Evolutionary conservation across 2,113 vertebrate species (phyloP), one percentile per base, ranked within the genome.

Genomic region (Sceloporus tristichus): DNA sequence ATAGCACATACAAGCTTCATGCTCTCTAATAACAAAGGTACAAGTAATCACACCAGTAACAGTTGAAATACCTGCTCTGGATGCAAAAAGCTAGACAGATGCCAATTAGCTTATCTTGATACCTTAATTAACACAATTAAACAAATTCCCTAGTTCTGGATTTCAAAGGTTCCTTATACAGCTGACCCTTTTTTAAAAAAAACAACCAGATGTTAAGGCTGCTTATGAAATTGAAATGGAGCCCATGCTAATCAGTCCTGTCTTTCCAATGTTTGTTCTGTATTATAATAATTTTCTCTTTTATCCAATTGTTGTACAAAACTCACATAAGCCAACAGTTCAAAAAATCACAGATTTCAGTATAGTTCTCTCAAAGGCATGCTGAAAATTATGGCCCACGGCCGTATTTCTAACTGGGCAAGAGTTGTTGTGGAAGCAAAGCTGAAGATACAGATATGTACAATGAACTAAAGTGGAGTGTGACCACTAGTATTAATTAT

Each of bases 341-440:
- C 9, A 65, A 38, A 38, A 65, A 38, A 9, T 83, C 79, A 87
- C 68, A 86, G 54, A 40, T 92, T 91, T 82, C 88, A 66, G 94
- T 56, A 87, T 88, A 78, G 29, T 71, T 83, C 88, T 91, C 94
- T 96, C 92, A 94, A 94, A 94, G 85, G 87, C 62, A 66, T 94
- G 80, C 68, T 94, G 79, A 91, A 95, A 96, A 91, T 92, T 92
- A 95, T 90, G 68, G 77, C 87, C 85, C 71, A 87, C 81, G 89
- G 84, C 87, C 90, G 84, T 90, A 84, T 92, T 88, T 93, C 92
- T 88, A 89, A n/a, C 77, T 59, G 48, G 2, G 53, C 5, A 76
- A 76, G 59, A 62, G 14, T 62, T 62, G 56, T 8, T 86, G 48
- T 29, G 40, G 77, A 56, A 71, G 40, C 53, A 79, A 80, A 87